Evolutionary conservation across 2,797 vertebrate species (phyloP).

Genomic region (Lindbergichthys nudifrons): DNA sequence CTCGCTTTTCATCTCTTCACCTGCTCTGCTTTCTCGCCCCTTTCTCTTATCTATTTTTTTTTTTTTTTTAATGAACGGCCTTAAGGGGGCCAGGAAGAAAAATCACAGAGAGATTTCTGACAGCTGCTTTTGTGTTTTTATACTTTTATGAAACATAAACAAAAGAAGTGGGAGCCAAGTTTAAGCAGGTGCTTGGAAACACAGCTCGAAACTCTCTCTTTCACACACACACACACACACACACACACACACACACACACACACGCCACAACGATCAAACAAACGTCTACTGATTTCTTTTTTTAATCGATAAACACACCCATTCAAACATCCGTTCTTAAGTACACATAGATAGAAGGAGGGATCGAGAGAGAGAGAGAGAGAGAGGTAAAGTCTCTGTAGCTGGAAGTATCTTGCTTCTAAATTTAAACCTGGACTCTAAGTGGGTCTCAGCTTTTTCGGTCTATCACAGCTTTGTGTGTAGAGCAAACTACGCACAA

Average conservation of each 20-base stretch:
- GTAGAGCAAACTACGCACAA: constrained; percentile 37
- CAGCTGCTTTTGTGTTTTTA: constrained; percentile 57
- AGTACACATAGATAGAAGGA: constrained; percentile 18
- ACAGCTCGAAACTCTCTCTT: constrained; percentile 4
- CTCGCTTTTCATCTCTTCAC: constrained; percentile 73
- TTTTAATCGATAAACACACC: constrained; percentile 51
- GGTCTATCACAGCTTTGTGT: constrained; percentile 56
- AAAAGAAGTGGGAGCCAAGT: constrained; percentile 37
- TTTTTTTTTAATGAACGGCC: constrained; percentile 56
- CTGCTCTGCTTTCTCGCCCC: constrained; percentile 41
- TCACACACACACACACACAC: background rate
- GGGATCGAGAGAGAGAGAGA: no score
- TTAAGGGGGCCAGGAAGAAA: constrained; percentile 43
- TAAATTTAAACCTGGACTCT: constrained; percentile 69
- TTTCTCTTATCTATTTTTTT: constrained; percentile 20
- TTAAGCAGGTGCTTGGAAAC: constrained; percentile 35
- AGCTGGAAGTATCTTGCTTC: constrained; percentile 41
- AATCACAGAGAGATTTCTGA: constrained; percentile 55
- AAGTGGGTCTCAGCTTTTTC: constrained; percentile 66
- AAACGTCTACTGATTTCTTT: constrained; percentile 27
- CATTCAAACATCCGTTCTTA: constrained; percentile 54
- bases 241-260: constrained; percentile 18
- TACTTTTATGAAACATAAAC: constrained; percentile 66
- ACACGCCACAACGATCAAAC: constrained; percentile 57
- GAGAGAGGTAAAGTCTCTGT: constrained; percentile 18